These are phyloP conservation scores for Podabrus alpinus DNA, from an alignment of 2,888 invertebrate genomes.

Conservation along the genomic window DNA sequence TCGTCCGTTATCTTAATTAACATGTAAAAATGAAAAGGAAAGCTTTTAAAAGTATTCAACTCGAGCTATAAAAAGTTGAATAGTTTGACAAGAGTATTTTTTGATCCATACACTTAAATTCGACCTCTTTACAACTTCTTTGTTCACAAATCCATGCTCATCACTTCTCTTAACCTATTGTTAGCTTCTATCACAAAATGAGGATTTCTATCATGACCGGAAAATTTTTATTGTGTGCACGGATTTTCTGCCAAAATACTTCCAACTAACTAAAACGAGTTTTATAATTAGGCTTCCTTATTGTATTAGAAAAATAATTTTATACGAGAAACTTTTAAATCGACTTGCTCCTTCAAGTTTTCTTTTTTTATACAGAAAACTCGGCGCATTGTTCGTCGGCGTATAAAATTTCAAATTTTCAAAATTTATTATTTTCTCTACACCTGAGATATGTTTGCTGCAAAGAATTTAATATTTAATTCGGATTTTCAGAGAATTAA, in stretches of 20 bases:
- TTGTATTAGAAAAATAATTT: not conserved
- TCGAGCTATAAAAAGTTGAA: not conserved
- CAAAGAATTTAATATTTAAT: not conserved
- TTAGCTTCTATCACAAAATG: constrained; percentile 17
- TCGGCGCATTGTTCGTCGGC: not conserved
- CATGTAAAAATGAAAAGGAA: not conserved
- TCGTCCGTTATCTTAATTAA: not conserved
- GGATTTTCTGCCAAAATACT: constrained; percentile 14
- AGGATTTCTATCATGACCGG: constrained; percentile 10
- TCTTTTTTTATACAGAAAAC: not conserved
- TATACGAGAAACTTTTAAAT: not conserved
- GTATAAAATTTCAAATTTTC: not conserved
- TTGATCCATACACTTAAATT: constrained; percentile 12
- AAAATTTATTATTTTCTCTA: too few relatives aligned
- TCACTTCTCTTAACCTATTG: constrained; percentile 19
- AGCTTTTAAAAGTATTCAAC: not conserved
- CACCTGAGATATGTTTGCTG: too few relatives aligned
- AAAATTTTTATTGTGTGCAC: constrained; percentile 18
- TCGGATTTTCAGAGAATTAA: not conserved
- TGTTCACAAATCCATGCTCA: constrained; percentile 20
- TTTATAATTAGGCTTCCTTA: constrained; percentile 11
- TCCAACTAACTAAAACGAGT: constrained; percentile 1
- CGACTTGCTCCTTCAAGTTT: not conserved
- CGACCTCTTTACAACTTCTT: constrained; percentile 22
- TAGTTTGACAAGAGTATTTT: not conserved